Percentiles rank a stretch among this genome's conserved stretches.
Evolutionary conservation across 2,113 vertebrate species (phyloP).

Genomic region (Chaetodon auriga): DNA sequence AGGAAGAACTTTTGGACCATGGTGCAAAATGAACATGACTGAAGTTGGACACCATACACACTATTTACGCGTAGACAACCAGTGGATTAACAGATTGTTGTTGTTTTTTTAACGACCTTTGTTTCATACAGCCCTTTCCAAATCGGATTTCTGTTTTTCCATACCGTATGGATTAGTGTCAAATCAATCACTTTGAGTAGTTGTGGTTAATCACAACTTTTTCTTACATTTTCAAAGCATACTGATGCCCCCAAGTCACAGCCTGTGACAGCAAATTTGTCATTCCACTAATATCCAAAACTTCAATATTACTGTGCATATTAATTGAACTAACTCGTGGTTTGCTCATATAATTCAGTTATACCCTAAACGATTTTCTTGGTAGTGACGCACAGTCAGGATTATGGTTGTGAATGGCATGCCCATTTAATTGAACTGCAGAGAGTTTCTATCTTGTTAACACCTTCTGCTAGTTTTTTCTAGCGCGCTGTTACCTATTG

Average conservation of each 20-base stretch:
- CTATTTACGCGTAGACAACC: not conserved
- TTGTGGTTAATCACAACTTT: too few species aligned
- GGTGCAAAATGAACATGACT: not conserved
- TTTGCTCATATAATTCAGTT: slow-evolving; percentile 7
- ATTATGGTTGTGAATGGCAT: too few species aligned
- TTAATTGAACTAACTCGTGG: too few species aligned
- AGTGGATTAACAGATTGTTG: not conserved
- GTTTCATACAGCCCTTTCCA: not conserved
- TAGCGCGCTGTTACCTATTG: too few species aligned
- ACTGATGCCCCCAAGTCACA: not conserved
- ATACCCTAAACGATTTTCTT: not conserved
- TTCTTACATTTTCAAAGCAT: too few species aligned
- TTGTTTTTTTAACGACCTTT: not conserved
- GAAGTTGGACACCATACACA: not conserved
- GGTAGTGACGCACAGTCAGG: not conserved
- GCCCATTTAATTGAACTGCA: too few species aligned
- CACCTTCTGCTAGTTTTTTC: too few species aligned
- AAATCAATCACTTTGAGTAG: slow-evolving; percentile 15
- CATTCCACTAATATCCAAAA: too few species aligned
- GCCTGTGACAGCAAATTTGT: not conserved
- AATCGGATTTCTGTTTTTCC: not conserved
- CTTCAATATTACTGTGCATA: too few species aligned
- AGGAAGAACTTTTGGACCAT: not conserved
- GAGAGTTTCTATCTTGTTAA: too few species aligned
- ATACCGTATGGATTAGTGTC: not conserved